A percentile compares a stretch with the other conserved stretches of the same genome.
phyloP scores from a whole-genome alignment of 2,113 vertebrate genomes.

The Sphyrna mokarran region DNA sequence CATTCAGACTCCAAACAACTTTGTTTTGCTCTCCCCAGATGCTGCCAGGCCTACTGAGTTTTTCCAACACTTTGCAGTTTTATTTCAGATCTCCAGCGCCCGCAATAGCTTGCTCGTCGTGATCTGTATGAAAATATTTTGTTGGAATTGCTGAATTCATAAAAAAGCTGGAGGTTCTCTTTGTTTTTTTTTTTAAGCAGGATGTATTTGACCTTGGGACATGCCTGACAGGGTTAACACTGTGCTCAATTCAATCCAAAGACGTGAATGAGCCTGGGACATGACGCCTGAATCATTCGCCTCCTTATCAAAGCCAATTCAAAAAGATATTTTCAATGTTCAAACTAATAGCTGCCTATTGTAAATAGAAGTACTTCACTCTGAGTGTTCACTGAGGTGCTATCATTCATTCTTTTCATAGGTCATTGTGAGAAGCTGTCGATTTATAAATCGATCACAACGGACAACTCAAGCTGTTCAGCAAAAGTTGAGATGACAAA shows the following conservation, averaged over 20 bases:
- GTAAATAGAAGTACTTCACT: not conserved
- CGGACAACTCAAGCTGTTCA: not conserved
- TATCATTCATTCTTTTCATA: not conserved
- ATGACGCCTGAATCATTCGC: not conserved
- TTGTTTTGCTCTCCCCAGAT: too few species aligned
- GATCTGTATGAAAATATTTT: too few species aligned
- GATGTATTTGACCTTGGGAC: too few species aligned
- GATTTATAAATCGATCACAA: not conserved
- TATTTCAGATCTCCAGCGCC: too few species aligned
- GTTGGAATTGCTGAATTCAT: not conserved
- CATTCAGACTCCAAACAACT: too few species aligned
- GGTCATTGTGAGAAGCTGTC: not conserved
- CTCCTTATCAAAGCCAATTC: not conserved
- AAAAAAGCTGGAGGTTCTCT: not conserved
- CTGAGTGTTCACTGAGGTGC: not conserved
- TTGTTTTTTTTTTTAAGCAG: not conserved
- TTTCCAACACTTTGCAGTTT: too few species aligned
- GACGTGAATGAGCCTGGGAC: not conserved
- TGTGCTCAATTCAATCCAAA: not conserved
- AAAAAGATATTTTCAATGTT: not conserved
- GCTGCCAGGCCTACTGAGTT: too few species aligned
- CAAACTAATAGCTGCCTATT: not conserved
- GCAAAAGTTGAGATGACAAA: not conserved
- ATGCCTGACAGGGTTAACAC: not conserved
- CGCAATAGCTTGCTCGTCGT: too few species aligned